A percentile compares a stretch with the other conserved stretches of the same genome.
These are phyloP conservation scores for Synergus itoensis DNA, from an alignment of 2,888 invertebrate genomes.

Conservation along the genomic window DNA sequence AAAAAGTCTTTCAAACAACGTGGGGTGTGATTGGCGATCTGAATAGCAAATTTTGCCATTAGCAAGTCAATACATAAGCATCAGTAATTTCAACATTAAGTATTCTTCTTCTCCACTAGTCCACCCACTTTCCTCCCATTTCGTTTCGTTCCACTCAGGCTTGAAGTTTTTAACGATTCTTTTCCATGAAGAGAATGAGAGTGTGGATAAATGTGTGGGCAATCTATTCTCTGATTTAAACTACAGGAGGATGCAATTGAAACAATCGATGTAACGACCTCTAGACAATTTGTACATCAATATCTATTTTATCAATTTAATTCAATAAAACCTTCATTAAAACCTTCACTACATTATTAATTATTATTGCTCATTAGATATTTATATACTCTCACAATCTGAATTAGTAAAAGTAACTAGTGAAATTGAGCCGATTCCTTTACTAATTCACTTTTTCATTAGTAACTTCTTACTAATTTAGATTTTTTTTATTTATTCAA, in stretches of 20 bases:
- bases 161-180: constrained; percentile 20
- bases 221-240: not conserved
- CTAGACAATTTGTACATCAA: not conserved
- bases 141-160: constrained; percentile 19
- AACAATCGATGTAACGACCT: not conserved
- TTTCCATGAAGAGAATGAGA: not conserved
- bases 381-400: too few species aligned
- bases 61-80: constrained; percentile 56
- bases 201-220: not conserved
- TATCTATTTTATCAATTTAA: not conserved
- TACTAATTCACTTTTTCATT: too few species aligned
- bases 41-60: constrained; percentile 62
- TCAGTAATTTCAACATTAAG: not conserved
- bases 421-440: too few species aligned
- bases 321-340: not conserved
- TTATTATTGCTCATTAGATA: not conserved
- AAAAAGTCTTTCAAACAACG: constrained; percentile 26
- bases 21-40: constrained; percentile 52
- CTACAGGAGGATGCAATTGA: constrained; percentile 8
- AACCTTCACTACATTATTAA: not conserved
- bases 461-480: too few species aligned
- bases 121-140: constrained; percentile 8
- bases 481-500: too few species aligned
- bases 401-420: too few species aligned
- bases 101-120: constrained; percentile 15